Base-by-base conservation (phyloP, 1,140 invertebrate species). In the Drosophila equinoxialis region DNA sequence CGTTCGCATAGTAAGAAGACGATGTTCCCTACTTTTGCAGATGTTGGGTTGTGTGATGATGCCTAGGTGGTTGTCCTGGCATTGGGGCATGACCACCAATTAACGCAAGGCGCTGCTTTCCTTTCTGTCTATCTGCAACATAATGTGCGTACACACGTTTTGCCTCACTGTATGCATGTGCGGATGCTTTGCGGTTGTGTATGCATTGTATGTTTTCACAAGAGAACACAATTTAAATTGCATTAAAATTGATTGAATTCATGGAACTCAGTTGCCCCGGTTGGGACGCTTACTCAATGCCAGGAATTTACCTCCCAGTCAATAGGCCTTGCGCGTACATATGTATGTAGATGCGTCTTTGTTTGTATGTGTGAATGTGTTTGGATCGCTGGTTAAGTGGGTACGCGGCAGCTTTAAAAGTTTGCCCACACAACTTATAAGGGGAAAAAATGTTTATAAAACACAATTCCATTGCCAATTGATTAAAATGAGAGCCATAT, bases 211-310 rank as follows among this genome's bases (percentile, higher is more conserved):
- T 87, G 84, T 89, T 89, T 89, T 89, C 84, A 80, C 83, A 89
- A 86, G 83, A 84, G 83, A 87, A 87, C 89, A 80, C 83, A 87
- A 87, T 87, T 87, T 87, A 87, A 89, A 89, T 87, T 87, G 84
- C 84, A 89, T 87, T 87, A 89, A 87, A 89, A 87, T 89, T 87
- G 84, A 87, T 87, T 87, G 84, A 89, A 87, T 87, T 89, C 83
- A 89, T 70, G 84, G 66, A 73, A 73, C 77, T 71, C 70, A 71
- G 70, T 69, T 77, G 71, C 76, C 63, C 23, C 74, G 72, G 42
- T 64, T 65, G 30, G 42, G 51, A 60, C 64, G 61, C 59, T 72
- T 37, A 65, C 76, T 77, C 42, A 70, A 65, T 77, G 54, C 68
- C 63, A 65, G 63, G 63, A 62, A 48, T 70, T 51, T 20, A 51